Base-by-base conservation (phyloP, 2,888 invertebrate genomes). In the Sarcophaga subvicina region DNA sequence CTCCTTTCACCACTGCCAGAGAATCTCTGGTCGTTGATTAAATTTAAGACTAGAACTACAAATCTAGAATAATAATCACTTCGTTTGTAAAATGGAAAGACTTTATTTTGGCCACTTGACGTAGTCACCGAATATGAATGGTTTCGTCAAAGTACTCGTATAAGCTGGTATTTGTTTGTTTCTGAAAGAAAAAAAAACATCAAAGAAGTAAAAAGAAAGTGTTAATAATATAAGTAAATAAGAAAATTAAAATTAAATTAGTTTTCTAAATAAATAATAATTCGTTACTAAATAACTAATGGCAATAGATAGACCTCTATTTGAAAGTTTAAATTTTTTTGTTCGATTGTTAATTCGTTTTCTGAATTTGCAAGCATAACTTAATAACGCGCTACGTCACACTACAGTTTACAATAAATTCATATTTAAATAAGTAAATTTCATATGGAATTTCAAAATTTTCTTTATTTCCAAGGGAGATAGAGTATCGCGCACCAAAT, bases 41-140 rank as follows among this genome's bases (percentile, higher is more conserved):
- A 59, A 47, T 71, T 10, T 64, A 82, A 70, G 17, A 64, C 60
- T 71, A 70, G 63, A 20, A 54, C 45, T 59, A 47, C 60, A 3
- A 54, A 14, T 54, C 14, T 54, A 54, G 54, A 17, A 17, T 62
- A 75, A 22, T 62, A 4, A 59, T 62, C 49, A 80, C 60, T 69
- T 60, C 25, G 4, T 20, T 70, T 22, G 6, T 62, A 47, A 25
- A 22, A 62, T 6, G n/a, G n/a, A 59, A 59, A 59, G n/a, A 17
- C 3, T 22, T 77, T 73, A 83, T 60, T 86, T 86, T 0, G 80
- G 11, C 79, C 25, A 78, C 83, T 90, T 92, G 17, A 89, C 78
- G 87, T 91, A 92, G 85, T 93, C 90, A 69, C 93, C 93, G 80
- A 93, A 93, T 45, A 90, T 85, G 79, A 92, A 93, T 20, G 92